Percentiles rank a stretch among this genome's conserved stretches.
phyloP scores from a whole-genome alignment of 1,140 invertebrate species.

The Pectinophora gossypiella region DNA sequence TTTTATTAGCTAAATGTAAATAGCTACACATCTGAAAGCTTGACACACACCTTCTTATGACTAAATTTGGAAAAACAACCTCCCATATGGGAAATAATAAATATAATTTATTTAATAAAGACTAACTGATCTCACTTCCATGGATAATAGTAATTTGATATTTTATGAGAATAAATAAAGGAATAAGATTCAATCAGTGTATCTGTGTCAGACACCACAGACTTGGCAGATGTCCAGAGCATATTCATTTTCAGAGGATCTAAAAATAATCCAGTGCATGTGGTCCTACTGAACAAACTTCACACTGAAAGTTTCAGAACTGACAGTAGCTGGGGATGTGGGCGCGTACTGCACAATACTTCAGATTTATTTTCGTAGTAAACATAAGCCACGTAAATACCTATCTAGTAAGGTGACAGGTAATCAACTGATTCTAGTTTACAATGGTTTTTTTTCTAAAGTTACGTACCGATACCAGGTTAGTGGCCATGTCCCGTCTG shows the following conservation, averaged over 20 bases:
- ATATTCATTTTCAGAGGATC: constrained; percentile 40
- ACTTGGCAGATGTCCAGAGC: constrained; percentile 53
- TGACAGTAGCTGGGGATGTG: not conserved
- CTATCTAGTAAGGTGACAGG: no score
- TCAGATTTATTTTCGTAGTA: not conserved
- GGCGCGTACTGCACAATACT: not conserved
- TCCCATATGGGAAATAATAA: constrained; percentile 51
- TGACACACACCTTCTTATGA: constrained; percentile 50
- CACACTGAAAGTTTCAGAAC: constrained; percentile 23
- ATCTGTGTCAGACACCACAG: not conserved
- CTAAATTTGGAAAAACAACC: constrained; percentile 67
- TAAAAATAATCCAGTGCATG: constrained; percentile 53
- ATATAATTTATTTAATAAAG: no score
- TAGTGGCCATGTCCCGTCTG: constrained; percentile 69
- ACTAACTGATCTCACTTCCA: no score
- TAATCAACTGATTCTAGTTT: no score
- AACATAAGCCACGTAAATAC: no score
- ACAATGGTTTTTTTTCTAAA: no score
- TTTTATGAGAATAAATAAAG: constrained; percentile 4
- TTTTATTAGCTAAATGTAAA: not conserved
- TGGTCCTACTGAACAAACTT: constrained; percentile 42
- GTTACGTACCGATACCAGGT: constrained; percentile 64
- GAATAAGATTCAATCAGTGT: constrained; percentile 4
- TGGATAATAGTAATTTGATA: constrained; percentile 1
- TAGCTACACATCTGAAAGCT: not conserved